phyloP scores from a whole-genome alignment of 2,797 vertebrate genomes.

The Chaetodon trifasciatus region DNA sequence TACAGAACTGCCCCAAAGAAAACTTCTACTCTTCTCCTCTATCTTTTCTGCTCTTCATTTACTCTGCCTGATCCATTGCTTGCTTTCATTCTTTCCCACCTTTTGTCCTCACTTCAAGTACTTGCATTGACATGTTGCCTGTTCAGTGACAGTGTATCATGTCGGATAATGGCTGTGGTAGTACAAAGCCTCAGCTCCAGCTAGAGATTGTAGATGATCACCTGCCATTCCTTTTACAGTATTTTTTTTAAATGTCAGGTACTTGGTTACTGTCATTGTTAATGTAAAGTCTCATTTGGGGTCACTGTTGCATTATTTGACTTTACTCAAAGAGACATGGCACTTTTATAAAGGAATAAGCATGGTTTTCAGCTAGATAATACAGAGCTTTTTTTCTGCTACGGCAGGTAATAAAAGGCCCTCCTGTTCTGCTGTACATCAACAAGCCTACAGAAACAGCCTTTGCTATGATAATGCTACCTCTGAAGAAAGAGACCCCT shows the following conservation, averaged over 20 bases:
- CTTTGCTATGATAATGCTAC: slow-evolving; percentile 68
- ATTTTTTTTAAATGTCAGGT: slow-evolving; percentile 40
- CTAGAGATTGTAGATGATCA: slow-evolving; percentile 34
- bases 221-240: slow-evolving; percentile 34
- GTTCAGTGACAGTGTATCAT: slow-evolving; percentile 40
- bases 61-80: slow-evolving; percentile 43
- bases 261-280: slow-evolving; percentile 37
- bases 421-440: slow-evolving; percentile 63
- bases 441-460: slow-evolving; percentile 70
- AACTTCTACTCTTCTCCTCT: slow-evolving; percentile 35
- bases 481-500: slow-evolving; percentile 76
- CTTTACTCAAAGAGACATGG: slow-evolving; percentile 43
- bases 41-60: slow-evolving; percentile 50
- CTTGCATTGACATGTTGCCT: slow-evolving; percentile 46
- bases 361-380: slow-evolving; percentile 54
- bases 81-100: slow-evolving; percentile 15
- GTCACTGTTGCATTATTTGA: slow-evolving; percentile 61
- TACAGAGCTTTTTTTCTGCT: slow-evolving; percentile 49
- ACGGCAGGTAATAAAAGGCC: slow-evolving; percentile 70
- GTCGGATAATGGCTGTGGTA: slow-evolving; percentile 46
- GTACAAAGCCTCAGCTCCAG: slow-evolving; percentile 36
- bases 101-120: slow-evolving; percentile 49
- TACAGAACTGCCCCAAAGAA: slow-evolving; percentile 54
- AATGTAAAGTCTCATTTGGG: slow-evolving; percentile 50
- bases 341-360: slow-evolving; percentile 58